phyloP scores from a whole-genome alignment of 2,797 vertebrate species.

The Aldrovandia affinis region DNA sequence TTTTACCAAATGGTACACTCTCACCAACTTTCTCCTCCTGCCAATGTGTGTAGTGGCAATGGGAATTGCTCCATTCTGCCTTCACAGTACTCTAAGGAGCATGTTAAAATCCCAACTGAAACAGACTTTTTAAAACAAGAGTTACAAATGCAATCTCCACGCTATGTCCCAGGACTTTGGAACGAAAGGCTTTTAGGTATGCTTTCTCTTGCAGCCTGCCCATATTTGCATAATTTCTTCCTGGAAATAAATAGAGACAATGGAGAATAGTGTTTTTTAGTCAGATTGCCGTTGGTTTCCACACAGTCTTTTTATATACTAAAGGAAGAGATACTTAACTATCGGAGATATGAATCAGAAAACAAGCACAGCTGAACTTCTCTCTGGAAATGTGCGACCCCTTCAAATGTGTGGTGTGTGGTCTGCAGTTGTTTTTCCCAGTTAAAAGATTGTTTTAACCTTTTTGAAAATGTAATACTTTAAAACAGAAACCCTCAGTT shows the following conservation, averaged over 20 bases:
- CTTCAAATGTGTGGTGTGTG: neutral
- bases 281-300: neutral
- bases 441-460: neutral
- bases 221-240: neutral
- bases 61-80: conserved; percentile 5
- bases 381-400: conserved; percentile 8
- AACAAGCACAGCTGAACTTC: neutral
- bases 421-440: neutral
- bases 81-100: conserved; percentile 11
- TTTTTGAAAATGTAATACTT: conserved; percentile 6
- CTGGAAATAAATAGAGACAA: conserved; percentile 26
- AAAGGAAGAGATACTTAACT: neutral
- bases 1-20: conserved; percentile 23
- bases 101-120: conserved; percentile 23
- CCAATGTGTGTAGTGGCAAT: conserved; percentile 20
- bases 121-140: conserved; percentile 13
- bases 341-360: neutral
- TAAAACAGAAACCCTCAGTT: conserved; percentile 8
- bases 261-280: neutral
- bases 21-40: neutral
- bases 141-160: conserved; percentile 25
- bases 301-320: conserved; percentile 18
- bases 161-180: neutral
- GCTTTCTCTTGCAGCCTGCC: neutral
- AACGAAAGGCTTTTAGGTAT: conserved; percentile 19